Percentiles rank a stretch among this genome's conserved stretches.
Evolutionary conservation across 2,888 invertebrate genomes (phyloP).

Genomic region (Yponomeuta evonymella): DNA sequence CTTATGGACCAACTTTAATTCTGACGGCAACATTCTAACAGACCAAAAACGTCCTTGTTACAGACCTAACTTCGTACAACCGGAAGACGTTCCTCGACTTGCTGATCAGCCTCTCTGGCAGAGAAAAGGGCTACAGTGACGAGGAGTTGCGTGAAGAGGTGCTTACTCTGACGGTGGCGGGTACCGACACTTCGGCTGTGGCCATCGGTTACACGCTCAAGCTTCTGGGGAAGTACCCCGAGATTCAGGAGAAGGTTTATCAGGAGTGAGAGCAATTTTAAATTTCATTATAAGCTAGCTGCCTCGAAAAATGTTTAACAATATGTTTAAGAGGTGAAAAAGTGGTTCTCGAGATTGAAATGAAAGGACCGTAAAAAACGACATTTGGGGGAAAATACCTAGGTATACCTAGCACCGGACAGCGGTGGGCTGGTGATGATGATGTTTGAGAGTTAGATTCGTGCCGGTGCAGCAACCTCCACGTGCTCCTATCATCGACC

Average conservation of each 20-base stretch:
- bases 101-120: slow-evolving; percentile 66
- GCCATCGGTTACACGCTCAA: slow-evolving; percentile 57
- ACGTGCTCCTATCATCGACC: too few relatives aligned
- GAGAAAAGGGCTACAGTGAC: slow-evolving; percentile 66
- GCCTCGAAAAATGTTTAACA: too few relatives aligned
- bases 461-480: too few relatives aligned
- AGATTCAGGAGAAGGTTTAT: slow-evolving; percentile 61
- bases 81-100: slow-evolving; percentile 73
- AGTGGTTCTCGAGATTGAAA: too few relatives aligned
- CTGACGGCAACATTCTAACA: not conserved
- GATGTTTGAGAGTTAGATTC: too few relatives aligned
- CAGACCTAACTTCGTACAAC: slow-evolving; percentile 49
- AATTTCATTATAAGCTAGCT: too few relatives aligned
- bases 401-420: too few relatives aligned
- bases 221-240: slow-evolving; percentile 61
- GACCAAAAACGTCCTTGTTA: slow-evolving; percentile 17
- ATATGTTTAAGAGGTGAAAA: too few relatives aligned
- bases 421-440: too few relatives aligned
- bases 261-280: slow-evolving; percentile 50
- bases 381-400: too few relatives aligned
- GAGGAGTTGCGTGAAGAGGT: slow-evolving; percentile 76
- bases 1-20: too few relatives aligned
- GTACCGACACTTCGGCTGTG: slow-evolving; percentile 70
- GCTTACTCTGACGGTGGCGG: slow-evolving; percentile 73
- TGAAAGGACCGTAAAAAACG: too few relatives aligned